A percentile compares a stretch with the other conserved stretches of the same genome.
phyloP scores from a whole-genome alignment of 2,797 vertebrate species.

The Botia kubotai region DNA sequence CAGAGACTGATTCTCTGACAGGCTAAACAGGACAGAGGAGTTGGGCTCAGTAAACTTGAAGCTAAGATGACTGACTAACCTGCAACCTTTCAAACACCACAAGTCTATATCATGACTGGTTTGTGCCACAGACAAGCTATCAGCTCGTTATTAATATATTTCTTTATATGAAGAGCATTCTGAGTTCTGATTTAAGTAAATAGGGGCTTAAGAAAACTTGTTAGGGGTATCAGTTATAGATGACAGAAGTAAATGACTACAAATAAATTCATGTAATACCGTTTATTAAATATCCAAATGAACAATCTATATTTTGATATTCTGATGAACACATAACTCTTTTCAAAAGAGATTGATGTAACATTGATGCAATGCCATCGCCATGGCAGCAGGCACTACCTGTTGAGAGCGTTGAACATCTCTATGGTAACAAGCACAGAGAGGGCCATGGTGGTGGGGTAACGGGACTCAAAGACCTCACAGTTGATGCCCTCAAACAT shows the following conservation, averaged over 20 bases:
- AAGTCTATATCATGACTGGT: too few relatives aligned
- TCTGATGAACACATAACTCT: neutral
- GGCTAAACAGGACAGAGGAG: slow-evolving; percentile 72
- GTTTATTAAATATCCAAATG: too few relatives aligned
- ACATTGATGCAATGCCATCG: neutral
- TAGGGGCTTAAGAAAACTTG: too few relatives aligned
- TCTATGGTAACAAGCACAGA: slow-evolving; percentile 97
- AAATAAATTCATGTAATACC: too few relatives aligned
- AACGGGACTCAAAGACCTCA: slow-evolving; percentile 92
- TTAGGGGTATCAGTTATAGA: too few relatives aligned
- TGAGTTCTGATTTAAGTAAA: too few relatives aligned
- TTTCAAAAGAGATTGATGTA: too few relatives aligned
- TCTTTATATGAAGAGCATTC: too few relatives aligned
- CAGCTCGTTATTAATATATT: too few relatives aligned
- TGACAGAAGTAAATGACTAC: too few relatives aligned
- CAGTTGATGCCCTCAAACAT: slow-evolving; percentile 88
- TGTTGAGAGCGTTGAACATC: slow-evolving; percentile 98
- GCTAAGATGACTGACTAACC: neutral
- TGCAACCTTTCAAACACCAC: neutral
- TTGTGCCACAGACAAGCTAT: too few relatives aligned
- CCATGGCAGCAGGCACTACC: slow-evolving; percentile 74
- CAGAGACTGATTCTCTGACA: slow-evolving; percentile 98
- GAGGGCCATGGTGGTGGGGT: slow-evolving; percentile 97
- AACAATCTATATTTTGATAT: too few relatives aligned
- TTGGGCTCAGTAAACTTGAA: neutral